phyloP scores from a whole-genome alignment of 1,140 invertebrate genomes.

The Dendroctonus valens region DNA sequence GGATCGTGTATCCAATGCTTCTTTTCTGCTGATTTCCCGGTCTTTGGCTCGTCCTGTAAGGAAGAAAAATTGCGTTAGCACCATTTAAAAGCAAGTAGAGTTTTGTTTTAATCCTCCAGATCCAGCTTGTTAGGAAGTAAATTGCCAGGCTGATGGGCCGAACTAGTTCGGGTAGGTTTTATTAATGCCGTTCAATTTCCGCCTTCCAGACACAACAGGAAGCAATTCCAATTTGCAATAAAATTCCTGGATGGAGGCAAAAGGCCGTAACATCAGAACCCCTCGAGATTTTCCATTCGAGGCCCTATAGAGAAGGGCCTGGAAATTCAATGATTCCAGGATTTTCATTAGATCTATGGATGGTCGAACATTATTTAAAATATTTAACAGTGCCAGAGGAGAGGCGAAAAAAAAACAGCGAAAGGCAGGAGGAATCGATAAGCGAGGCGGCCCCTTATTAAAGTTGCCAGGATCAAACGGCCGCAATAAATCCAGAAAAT shows the following conservation, averaged over 20 bases:
- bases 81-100: too few relatives aligned
- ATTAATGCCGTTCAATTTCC: too few relatives aligned
- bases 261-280: conserved; percentile 2
- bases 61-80: conserved; percentile 18
- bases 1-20: conserved; percentile 76
- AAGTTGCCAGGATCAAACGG: conserved; percentile 2
- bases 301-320: conserved; percentile 2
- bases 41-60: conserved; percentile 50
- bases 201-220: neutral
- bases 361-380: too few relatives aligned
- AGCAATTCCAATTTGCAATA: conserved; percentile 16
- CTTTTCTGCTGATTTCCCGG: conserved; percentile 58
- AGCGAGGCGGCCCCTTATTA: neutral
- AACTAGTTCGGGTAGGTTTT: too few relatives aligned
- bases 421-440: too few relatives aligned
- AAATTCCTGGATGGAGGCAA: conserved; percentile 2
- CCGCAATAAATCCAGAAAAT: conserved; percentile 9
- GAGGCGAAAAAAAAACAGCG: neutral
- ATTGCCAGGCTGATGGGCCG: too few relatives aligned
- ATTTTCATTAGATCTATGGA: conserved; percentile 2
- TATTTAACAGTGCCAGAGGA: neutral
- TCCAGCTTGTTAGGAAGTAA: too few relatives aligned
- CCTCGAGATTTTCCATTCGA: conserved; percentile 3
- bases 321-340: conserved; percentile 9
- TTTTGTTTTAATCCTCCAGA: too few relatives aligned